A percentile compares a stretch with the other conserved stretches of the same genome.
Conservation (phyloP, 1,140 invertebrate genomes). For the Pectinophora gossypiella region DNA sequence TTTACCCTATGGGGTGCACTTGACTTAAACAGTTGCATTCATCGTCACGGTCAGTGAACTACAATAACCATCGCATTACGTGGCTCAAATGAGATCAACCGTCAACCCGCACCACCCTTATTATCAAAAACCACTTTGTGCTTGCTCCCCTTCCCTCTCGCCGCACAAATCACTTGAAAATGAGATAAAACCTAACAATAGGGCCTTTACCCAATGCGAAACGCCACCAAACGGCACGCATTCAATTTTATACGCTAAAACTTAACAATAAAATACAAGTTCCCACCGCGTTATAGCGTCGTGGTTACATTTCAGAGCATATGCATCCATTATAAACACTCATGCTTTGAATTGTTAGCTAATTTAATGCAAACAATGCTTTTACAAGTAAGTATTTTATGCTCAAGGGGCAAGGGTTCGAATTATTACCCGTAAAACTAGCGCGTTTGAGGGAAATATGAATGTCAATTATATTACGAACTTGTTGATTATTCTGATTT, state of each 20-base stretch:
- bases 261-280: too few species aligned
- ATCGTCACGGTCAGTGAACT: not conserved
- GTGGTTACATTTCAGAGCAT: not conserved
- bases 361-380: not conserved
- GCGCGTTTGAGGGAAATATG: not conserved
- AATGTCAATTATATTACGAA: too few species aligned
- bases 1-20: too few species aligned
- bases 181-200: not conserved
- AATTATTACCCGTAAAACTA: not conserved
- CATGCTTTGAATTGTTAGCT: not conserved
- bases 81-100: not conserved
- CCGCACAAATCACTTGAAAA: not conserved
- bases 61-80: not conserved
- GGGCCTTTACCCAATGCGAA: not conserved
- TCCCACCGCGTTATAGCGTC: too few species aligned
- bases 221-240: too few species aligned
- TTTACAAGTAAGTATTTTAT: not conserved
- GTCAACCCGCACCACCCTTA: too few species aligned
- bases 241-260: too few species aligned
- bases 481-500: too few species aligned
- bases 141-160: not conserved
- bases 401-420: not conserved
- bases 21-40: not conserved
- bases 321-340: not conserved
- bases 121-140: not conserved